Percentiles rank a stretch among this genome's conserved stretches.
Conservation (phyloP, 2,888 invertebrate genomes). For the Drepanosiphum platanoidis region DNA sequence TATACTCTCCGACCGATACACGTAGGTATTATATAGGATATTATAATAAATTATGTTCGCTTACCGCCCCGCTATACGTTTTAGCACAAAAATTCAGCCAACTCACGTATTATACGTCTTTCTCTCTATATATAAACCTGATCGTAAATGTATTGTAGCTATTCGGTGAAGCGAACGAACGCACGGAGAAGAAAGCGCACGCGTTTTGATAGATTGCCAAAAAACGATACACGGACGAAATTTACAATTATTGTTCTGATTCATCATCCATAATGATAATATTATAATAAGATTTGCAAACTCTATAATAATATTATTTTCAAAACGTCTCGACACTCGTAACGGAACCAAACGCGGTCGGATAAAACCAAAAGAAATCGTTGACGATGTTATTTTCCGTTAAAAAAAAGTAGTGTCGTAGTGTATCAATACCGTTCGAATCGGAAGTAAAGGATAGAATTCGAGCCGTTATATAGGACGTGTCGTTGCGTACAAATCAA, state of each 20-base stretch:
- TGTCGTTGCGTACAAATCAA: too few relatives aligned
- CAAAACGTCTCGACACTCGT: not conserved
- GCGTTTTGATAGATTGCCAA: conserved; percentile 31
- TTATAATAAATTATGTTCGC: conserved; percentile 14
- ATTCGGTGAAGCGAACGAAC: conserved; percentile 23
- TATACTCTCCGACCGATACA: too few relatives aligned
- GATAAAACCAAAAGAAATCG: too few relatives aligned
- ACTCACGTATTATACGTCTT: not conserved
- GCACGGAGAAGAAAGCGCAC: not conserved
- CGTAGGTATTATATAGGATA: not conserved
- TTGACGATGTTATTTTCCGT: too few relatives aligned
- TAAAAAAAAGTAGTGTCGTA: too few relatives aligned
- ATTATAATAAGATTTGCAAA: not conserved
- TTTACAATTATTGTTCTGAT: conserved; percentile 2
- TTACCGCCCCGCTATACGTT: not conserved
- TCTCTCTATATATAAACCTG: too few relatives aligned
- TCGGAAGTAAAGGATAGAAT: too few relatives aligned
- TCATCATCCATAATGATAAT: not conserved
- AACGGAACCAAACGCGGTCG: not conserved
- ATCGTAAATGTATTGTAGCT: conserved; percentile 22
- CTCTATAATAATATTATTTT: not conserved
- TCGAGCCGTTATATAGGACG: too few relatives aligned
- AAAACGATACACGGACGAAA: not conserved
- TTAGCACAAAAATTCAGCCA: conserved; percentile 25
- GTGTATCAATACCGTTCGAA: too few relatives aligned